Evolutionary conservation across 2,888 invertebrate species (phyloP).

Genomic region (Clepsis dumicolana): DNA sequence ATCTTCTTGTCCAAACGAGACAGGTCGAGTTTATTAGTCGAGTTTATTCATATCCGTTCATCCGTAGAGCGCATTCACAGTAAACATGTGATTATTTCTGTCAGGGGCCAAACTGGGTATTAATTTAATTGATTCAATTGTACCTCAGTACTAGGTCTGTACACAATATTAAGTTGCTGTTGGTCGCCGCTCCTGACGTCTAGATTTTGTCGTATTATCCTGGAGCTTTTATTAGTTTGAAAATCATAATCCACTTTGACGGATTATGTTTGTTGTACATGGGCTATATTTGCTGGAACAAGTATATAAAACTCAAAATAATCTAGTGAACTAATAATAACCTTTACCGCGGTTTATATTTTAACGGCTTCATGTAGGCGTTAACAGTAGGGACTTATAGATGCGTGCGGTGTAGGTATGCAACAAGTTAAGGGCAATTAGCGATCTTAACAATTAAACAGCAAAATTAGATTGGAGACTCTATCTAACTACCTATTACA

Average conservation of each 20-base stretch:
- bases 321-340: constrained; percentile 4
- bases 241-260: neutral
- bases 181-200: too few species aligned
- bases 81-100: too few species aligned
- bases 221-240: neutral
- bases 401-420: neutral
- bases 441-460: neutral
- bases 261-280: neutral
- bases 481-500: too few species aligned
- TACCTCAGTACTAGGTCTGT: too few species aligned
- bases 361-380: constrained; percentile 1
- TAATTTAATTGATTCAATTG: too few species aligned
- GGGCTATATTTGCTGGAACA: neutral
- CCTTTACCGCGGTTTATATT: constrained; percentile 1
- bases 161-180: too few species aligned
- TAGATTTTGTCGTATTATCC: neutral
- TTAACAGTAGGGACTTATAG: neutral
- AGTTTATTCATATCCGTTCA: too few species aligned
- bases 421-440: neutral
- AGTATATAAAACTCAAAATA: neutral
- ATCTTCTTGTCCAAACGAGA: too few species aligned
- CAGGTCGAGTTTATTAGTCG: too few species aligned
- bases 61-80: too few species aligned
- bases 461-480: neutral
- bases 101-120: too few species aligned